These are phyloP conservation scores for Drosophila lacertosa DNA, from an alignment of 1,140 invertebrate genomes.

Conservation along the genomic window DNA sequence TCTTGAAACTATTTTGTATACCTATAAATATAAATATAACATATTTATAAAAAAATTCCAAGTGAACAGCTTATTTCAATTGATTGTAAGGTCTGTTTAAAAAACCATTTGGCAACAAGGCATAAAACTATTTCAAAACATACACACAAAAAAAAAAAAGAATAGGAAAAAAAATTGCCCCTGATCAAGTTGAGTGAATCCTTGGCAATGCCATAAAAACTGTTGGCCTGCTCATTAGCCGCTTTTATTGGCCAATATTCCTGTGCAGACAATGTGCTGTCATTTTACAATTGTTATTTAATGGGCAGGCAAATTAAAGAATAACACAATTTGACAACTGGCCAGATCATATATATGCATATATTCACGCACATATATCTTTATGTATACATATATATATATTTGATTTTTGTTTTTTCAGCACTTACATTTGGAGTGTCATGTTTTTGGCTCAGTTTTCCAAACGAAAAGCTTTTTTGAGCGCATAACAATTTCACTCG, in stretches of 20 bases:
- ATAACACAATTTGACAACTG: conserved; percentile 33
- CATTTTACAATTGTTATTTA: conserved; percentile 76
- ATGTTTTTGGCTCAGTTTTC: conserved; percentile 50
- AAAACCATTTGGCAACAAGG: conserved; percentile 72
- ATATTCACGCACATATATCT: conserved; percentile 6
- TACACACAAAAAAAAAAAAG: conserved; percentile 16
- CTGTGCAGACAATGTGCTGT: conserved; percentile 66
- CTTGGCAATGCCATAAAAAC: conserved; percentile 63
- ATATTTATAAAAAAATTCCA: not conserved
- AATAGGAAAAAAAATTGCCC: conserved; percentile 31
- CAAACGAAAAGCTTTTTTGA: conserved; percentile 64
- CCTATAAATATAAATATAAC: not conserved
- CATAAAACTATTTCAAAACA: conserved; percentile 50
- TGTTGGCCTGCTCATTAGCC: conserved; percentile 45
- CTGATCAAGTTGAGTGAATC: conserved; percentile 66
- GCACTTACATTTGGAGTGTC: conserved; percentile 3
- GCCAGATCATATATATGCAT: conserved; percentile 32
- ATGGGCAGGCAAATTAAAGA: conserved; percentile 54
- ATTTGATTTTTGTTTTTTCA: conserved; percentile 17
- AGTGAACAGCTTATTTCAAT: conserved; percentile 9
- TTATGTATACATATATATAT: conserved; percentile 18
- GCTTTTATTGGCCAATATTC: conserved; percentile 36
- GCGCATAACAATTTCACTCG: conserved; percentile 49
- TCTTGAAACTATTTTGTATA: not conserved
- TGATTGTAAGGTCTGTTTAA: conserved; percentile 48